Percentiles rank a stretch among this genome's conserved stretches.
phyloP scores from a whole-genome alignment of 2,113 vertebrate species.

The Brachyhypopomus occidentalis region DNA sequence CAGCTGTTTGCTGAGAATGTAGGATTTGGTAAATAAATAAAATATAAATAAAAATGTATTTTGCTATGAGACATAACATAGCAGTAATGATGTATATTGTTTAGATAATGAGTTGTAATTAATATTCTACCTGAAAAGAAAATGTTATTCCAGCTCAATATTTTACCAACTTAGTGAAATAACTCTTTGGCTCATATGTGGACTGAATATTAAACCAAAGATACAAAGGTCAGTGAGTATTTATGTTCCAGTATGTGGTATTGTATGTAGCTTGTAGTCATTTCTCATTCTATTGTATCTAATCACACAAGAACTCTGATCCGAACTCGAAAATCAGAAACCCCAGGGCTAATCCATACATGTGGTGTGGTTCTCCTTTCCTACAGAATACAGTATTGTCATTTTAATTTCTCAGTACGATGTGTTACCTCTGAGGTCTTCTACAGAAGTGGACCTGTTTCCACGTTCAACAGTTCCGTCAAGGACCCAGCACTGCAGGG shows the following conservation, averaged over 20 bases:
- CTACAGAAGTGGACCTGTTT: not conserved
- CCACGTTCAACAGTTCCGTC: not conserved
- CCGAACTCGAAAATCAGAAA: not conserved
- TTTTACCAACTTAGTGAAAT: not conserved
- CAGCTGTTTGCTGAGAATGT: constrained; percentile 4
- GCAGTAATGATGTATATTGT: constrained; percentile 1
- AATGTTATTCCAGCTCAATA: constrained; percentile 49
- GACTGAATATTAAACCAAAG: constrained; percentile 63
- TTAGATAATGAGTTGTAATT: constrained; percentile 3
- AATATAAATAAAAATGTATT: not conserved
- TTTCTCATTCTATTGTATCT: not conserved
- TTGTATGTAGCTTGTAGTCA: not conserved
- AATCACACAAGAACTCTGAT: not conserved
- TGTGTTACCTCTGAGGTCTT: not conserved
- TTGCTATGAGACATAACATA: constrained; percentile 13
- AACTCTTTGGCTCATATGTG: not conserved
- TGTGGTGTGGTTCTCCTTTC: not conserved
- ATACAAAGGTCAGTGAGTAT: constrained; percentile 17
- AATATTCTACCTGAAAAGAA: constrained; percentile 49
- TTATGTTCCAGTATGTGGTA: constrained; percentile 12
- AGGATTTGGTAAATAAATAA: constrained; percentile 9
- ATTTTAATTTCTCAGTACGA: not conserved
- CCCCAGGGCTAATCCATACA: not conserved
- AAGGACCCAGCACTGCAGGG: not conserved
- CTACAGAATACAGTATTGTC: not conserved